A percentile compares a stretch with the other conserved stretches of the same genome.
Conservation (phyloP, 2,888 invertebrate species). For the Apotomis turbidana region DNA sequence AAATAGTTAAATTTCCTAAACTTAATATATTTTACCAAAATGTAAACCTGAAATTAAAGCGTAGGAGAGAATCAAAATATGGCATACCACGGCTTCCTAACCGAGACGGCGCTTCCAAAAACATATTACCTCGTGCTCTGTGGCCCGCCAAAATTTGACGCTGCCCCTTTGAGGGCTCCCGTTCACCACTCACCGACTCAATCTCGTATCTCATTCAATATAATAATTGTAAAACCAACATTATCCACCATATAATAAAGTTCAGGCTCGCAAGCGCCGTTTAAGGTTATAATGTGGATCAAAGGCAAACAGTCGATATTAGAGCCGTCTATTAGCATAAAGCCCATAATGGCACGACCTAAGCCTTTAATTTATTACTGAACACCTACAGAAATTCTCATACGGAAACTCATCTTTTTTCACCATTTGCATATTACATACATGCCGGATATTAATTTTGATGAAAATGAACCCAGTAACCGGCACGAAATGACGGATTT, state of each 20-base stretch:
- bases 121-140: slow-evolving; percentile 29
- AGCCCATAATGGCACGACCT: slow-evolving; percentile 74
- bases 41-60: background rate
- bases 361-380: slow-evolving; percentile 80
- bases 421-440: slow-evolving; percentile 62
- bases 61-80: background rate
- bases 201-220: slow-evolving; percentile 3
- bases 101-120: slow-evolving; percentile 12
- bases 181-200: background rate
- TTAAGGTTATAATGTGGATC: background rate
- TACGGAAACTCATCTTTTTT: slow-evolving; percentile 58
- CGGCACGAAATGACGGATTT: background rate
- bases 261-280: background rate
- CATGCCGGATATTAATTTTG: slow-evolving; percentile 42
- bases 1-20: background rate
- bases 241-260: background rate
- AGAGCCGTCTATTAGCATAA: slow-evolving; percentile 77
- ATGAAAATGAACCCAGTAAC: background rate
- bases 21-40: background rate
- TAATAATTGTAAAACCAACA: background rate
- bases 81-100: background rate
- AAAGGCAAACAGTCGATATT: slow-evolving; percentile 55
- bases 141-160: slow-evolving; percentile 28
- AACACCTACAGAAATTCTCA: slow-evolving; percentile 63
- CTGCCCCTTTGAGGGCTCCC: slow-evolving; percentile 68